Evolutionary conservation across 1,140 invertebrate genomes (phyloP).

Genomic region (Colletes gigas): DNA sequence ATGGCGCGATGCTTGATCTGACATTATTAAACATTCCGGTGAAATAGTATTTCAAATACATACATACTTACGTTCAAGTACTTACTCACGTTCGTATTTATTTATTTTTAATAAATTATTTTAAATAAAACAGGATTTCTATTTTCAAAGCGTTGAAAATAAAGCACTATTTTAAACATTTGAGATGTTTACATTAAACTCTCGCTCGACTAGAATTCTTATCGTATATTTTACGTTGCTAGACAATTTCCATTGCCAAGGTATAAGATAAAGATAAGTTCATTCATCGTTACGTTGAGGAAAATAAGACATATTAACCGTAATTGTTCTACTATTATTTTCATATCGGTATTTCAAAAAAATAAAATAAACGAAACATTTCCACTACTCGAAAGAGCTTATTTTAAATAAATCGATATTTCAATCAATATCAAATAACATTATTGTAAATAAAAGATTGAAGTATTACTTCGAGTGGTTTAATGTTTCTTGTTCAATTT

Average conservation of each 20-base stretch:
- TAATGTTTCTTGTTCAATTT: not conserved
- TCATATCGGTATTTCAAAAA: not conserved
- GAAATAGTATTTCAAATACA: not conserved
- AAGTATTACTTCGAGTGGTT: not conserved
- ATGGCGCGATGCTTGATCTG: constrained; percentile 11
- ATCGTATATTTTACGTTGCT: no score
- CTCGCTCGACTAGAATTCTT: no score
- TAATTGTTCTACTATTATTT: not conserved
- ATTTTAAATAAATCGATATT: not conserved
- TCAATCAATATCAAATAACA: not conserved
- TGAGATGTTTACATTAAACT: no score
- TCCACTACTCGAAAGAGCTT: not conserved
- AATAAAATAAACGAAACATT: not conserved
- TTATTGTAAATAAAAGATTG: not conserved
- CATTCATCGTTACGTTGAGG: not conserved
- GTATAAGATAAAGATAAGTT: no score
- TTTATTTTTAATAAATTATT: no score
- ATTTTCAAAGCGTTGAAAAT: no score
- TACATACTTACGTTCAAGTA: no score
- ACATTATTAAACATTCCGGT: not conserved
- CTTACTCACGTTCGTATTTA: no score
- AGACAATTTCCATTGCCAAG: no score
- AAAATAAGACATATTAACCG: not conserved
- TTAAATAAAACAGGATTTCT: no score
- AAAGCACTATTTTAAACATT: no score